phyloP scores from a whole-genome alignment of 2,113 vertebrate species.

The Tenebrosternarchus preto region DNA sequence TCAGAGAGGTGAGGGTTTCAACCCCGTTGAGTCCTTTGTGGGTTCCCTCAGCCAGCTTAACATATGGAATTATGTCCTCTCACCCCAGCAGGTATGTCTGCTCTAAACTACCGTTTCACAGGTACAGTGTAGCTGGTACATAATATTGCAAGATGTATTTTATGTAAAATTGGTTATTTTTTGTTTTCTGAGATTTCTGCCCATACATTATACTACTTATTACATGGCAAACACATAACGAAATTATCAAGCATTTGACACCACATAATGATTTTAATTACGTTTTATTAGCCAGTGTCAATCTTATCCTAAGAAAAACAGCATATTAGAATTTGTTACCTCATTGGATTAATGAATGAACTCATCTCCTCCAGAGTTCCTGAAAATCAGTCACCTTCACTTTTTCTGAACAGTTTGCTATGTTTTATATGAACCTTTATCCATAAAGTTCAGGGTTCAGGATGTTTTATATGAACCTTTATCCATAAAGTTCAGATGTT shows the following conservation, averaged over 20 bases:
- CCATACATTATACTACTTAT: too few species aligned
- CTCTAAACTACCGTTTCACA: background rate
- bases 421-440: background rate
- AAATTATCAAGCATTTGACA: too few species aligned
- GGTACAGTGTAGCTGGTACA: background rate
- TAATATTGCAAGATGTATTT: too few species aligned
- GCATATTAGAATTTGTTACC: conserved; percentile 25
- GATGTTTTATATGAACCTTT: background rate
- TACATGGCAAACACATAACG: too few species aligned
- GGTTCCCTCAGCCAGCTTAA: conserved; percentile 96
- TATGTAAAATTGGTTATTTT: too few species aligned
- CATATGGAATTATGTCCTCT: conserved; percentile 92
- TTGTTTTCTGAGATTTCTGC: too few species aligned
- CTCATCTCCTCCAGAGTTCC: conserved; percentile 24
- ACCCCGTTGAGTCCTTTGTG: conserved; percentile 95
- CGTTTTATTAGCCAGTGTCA: too few species aligned
- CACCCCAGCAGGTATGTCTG: conserved; percentile 83
- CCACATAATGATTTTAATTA: too few species aligned
- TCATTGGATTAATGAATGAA: conserved; percentile 46
- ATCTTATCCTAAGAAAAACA: conserved; percentile 1
- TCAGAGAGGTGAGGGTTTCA: conserved; percentile 92
- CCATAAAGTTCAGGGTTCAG: background rate
- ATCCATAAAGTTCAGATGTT: background rate
- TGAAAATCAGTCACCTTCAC: background rate
- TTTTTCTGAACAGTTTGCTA: background rate